phyloP scores from a whole-genome alignment of 2,113 vertebrate species.

The Rhynchomys soricoides region DNA sequence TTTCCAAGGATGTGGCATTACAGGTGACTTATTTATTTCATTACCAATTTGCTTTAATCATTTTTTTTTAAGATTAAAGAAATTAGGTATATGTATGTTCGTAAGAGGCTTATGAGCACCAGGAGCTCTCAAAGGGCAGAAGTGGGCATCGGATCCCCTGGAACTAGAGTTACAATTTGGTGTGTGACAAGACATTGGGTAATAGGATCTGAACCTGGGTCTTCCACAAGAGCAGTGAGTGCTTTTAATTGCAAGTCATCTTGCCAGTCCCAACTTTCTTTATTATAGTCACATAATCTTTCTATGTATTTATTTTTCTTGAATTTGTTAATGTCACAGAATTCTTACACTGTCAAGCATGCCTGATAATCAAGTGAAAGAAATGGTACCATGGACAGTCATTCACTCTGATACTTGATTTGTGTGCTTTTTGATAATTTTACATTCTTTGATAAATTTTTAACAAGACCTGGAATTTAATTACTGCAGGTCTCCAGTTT shows the following conservation, averaged over 20 bases:
- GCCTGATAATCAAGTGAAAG: neutral
- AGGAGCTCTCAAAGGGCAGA: neutral
- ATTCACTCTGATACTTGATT: neutral
- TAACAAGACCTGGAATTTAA: neutral
- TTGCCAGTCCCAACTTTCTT: neutral
- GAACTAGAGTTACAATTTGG: neutral
- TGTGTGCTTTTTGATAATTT: neutral
- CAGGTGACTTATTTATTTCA: neutral
- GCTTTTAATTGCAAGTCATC: neutral
- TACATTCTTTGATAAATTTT: no score
- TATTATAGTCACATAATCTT: no score
- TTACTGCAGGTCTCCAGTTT: neutral
- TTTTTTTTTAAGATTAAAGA: neutral
- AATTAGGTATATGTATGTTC: neutral
- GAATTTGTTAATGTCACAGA: neutral
- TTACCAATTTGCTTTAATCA: neutral
- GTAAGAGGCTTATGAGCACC: neutral
- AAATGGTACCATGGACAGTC: neutral
- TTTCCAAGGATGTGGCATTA: neutral
- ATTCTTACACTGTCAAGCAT: neutral
- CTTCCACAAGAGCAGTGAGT: neutral
- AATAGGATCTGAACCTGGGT: neutral
- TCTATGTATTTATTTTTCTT: neutral
- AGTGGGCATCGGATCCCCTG: neutral
- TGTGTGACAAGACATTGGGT: neutral